These are phyloP conservation scores for Metalampra italica DNA, from an alignment of 2,888 invertebrate genomes.

Conservation along the genomic window DNA sequence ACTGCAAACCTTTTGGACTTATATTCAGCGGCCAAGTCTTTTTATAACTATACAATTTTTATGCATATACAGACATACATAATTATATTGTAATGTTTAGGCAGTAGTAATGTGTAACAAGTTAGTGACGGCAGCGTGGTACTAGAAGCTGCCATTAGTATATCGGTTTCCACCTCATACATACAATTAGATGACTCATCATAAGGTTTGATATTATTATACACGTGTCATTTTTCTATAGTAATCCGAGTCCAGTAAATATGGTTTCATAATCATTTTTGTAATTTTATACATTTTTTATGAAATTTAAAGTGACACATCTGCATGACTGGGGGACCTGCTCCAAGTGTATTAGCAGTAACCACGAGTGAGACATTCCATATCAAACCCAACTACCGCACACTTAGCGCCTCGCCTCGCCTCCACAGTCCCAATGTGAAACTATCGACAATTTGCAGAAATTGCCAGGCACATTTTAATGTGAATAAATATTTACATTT, in stretches of 20 bases:
- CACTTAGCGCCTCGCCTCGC: background rate
- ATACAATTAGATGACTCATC: slow-evolving; percentile 44
- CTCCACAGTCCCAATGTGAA: background rate
- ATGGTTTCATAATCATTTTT: slow-evolving; percentile 70
- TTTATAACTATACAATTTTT: slow-evolving; percentile 69
- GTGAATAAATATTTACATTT: too few relatives aligned
- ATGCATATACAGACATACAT: slow-evolving; percentile 68
- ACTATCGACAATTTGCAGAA: background rate
- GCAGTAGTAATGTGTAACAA: slow-evolving; percentile 63
- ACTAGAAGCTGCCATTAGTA: slow-evolving; percentile 42
- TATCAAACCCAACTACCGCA: slow-evolving; percentile 51
- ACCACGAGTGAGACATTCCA: slow-evolving; percentile 76
- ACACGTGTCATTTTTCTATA: slow-evolving; percentile 58
- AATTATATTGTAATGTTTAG: slow-evolving; percentile 62
- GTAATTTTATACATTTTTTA: slow-evolving; percentile 77
- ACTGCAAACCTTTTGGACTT: slow-evolving; percentile 19
- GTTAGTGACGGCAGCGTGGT: slow-evolving; percentile 47
- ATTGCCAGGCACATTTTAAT: too few relatives aligned
- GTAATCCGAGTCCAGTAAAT: slow-evolving; percentile 52
- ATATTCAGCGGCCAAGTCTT: slow-evolving; percentile 67
- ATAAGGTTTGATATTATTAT: slow-evolving; percentile 70
- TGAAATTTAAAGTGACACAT: slow-evolving; percentile 66
- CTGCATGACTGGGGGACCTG: slow-evolving; percentile 54
- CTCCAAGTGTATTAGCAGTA: slow-evolving; percentile 59
- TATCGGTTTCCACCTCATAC: slow-evolving; percentile 59